phyloP scores from a whole-genome alignment of 2,888 invertebrate species.

The Resseliella maxima region DNA sequence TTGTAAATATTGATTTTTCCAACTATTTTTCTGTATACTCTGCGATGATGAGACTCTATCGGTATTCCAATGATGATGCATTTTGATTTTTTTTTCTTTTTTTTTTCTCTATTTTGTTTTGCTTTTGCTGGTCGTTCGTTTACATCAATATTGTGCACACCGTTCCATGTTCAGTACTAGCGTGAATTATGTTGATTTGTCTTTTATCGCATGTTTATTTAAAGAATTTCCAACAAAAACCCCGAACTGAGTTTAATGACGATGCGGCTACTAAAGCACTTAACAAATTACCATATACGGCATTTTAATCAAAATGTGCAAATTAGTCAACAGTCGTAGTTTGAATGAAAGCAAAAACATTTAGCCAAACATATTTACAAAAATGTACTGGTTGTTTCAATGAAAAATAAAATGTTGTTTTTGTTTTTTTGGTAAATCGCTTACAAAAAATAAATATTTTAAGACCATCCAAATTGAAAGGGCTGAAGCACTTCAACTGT shows the following conservation, averaged over 20 bases:
- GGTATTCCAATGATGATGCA: neutral
- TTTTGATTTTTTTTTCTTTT: neutral
- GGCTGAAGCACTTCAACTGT: neutral
- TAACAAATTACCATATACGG: constrained; percentile 32
- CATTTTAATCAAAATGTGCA: constrained; percentile 32
- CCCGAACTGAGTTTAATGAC: neutral
- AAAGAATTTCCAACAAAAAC: neutral
- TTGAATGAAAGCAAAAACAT: neutral
- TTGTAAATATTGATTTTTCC: constrained; percentile 42
- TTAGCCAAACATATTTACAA: neutral
- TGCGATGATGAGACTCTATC: neutral
- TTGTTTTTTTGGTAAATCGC: no score
- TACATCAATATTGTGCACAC: neutral
- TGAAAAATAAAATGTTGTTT: neutral
- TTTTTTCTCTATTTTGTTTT: no score
- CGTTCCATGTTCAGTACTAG: neutral
- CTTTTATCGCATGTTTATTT: constrained; percentile 20
- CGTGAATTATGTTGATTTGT: neutral
- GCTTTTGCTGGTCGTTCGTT: no score
- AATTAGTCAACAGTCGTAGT: neutral
- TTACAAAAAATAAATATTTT: no score
- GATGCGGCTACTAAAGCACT: constrained; percentile 23
- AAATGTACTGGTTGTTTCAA: no score
- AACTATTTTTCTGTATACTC: neutral
- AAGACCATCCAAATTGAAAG: neutral